Evolutionary conservation across 2,797 vertebrate genomes (phyloP), one percentile per base, ranked within the genome.

Genomic region (Syncerus caffer): DNA sequence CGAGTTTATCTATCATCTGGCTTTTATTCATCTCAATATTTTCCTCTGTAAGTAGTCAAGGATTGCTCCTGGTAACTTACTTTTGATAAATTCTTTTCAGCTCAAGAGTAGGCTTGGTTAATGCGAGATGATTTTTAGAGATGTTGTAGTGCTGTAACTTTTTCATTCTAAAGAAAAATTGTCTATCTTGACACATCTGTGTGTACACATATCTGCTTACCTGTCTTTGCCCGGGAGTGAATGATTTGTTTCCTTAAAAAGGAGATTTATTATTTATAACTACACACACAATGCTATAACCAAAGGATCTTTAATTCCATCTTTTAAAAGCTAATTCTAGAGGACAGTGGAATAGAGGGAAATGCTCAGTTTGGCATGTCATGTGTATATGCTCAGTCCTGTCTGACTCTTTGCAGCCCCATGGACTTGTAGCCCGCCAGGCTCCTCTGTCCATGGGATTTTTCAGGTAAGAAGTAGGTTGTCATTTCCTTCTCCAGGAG

Each of bases 261-360:
- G 42, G 25, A 62, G 57, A 87, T 50, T 91, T 82, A 38, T 74
- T 82, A 23, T 78, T 82, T 64, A 25, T 84, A 96, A 74, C 67
- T 80, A 51, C 53, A 9, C 47, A 31, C 19, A 76, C 7, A 25
- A 2, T 53, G 1, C 50, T 89, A 34, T 21, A 96, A 85, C 76
- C 53, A 47, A 80, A 92, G 51, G 45, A 86, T 14, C 71, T 97
- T 86, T 27, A 60, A 96, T 71, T 15, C 57, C 51, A 74, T 90
- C 92, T 76, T 97, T 98, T 97, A 86, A 88, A 95, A 96, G 15
- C 29, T 67, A 47, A 64, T 85, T 82, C 25, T 85, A 60, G 42
- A 85, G 27, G 50, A 64, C n/a, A 85, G 62, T 14, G 38, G 85
- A 67, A n/a, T 29, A 47, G 51, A 31, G 38, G 50, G 50, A 82